These are phyloP conservation scores for Helleia helle DNA, from an alignment of 2,888 invertebrate genomes.

Conservation along the genomic window DNA sequence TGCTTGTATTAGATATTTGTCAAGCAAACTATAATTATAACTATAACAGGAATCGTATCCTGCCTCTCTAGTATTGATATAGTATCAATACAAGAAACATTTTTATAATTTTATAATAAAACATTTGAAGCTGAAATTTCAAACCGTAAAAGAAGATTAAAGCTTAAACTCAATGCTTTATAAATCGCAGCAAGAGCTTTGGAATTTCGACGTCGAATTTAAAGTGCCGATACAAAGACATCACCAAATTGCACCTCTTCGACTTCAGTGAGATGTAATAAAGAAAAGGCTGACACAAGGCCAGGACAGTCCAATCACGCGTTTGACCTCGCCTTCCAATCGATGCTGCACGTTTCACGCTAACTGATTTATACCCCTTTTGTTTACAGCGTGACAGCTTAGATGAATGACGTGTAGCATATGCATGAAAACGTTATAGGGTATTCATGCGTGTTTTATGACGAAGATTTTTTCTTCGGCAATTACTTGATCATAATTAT, in stretches of 20 bases:
- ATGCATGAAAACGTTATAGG: no score
- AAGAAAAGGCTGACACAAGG: conserved; percentile 7
- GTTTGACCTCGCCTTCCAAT: conserved; percentile 2
- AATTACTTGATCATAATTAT: no score
- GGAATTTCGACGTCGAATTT: background rate
- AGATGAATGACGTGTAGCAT: background rate
- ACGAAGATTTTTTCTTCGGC: no score
- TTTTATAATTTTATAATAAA: no score
- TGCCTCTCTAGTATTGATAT: no score
- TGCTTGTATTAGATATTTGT: no score
- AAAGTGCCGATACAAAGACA: conserved; percentile 7
- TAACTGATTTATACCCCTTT: background rate
- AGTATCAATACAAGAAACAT: no score
- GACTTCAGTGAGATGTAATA: conserved; percentile 3
- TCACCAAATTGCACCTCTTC: conserved; percentile 5
- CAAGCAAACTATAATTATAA: no score
- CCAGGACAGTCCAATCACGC: conserved; percentile 9
- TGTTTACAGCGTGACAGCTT: conserved; percentile 2
- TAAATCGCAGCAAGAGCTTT: background rate
- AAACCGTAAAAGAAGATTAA: no score
- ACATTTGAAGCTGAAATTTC: no score
- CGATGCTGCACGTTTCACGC: conserved; percentile 8
- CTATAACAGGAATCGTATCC: no score
- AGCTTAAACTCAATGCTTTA: background rate
- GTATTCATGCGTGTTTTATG: no score